Evolutionary conservation across 2,113 vertebrate genomes (phyloP), one percentile per base, ranked within the genome.

Genomic region (Bettongia penicillata): DNA sequence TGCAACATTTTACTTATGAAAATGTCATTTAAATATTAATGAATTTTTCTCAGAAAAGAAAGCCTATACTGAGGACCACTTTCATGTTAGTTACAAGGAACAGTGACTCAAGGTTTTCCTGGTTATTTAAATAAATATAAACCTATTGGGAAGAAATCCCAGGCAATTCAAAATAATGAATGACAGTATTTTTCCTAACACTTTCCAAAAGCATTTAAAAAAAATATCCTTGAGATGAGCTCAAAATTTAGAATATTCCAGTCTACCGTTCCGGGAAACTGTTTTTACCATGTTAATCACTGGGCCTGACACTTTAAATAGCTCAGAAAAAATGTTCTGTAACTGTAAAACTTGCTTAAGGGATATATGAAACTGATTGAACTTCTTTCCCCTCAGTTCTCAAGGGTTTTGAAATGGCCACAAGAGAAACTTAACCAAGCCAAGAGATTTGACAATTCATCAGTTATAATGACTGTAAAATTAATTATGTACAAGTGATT

Each of bases 181-280:
- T 90, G 93, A 91, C 10, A 48, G 48, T 48, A 95, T 94, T 95
- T 95, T n/a, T 49, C 89, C 93, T 94, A 90, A 4, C 24, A 47
- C 93, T 97, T 96, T 96, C 77, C 48, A 93, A 89, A 95, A 24
- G 23, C 91, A 91, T 23, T 95, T 77, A 11, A 51, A 51, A 51
- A 84, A 94, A 94, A 57, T 91, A 91, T 94, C 90, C 8, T 31
- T 51, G 50, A 50, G n/a, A 94, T 95, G 68, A 94, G 90, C 93
- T 93, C 89, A 97, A 90, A 95, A 93, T 90, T 90, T 92, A 95
- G 93, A 96, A 51, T 89, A 95, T 94, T 90, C 47, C 50, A 97
- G 50, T 47, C 23, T 10, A 94, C 16, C 68, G 53, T 94, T 96
- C 93, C 91, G 93, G 43, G 50, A 96, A 96, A 94, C 90, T 68